Percentiles rank a stretch among this genome's conserved stretches.
phyloP scores from a whole-genome alignment of 2,888 invertebrate species.

The Herminia tarsipennalis region DNA sequence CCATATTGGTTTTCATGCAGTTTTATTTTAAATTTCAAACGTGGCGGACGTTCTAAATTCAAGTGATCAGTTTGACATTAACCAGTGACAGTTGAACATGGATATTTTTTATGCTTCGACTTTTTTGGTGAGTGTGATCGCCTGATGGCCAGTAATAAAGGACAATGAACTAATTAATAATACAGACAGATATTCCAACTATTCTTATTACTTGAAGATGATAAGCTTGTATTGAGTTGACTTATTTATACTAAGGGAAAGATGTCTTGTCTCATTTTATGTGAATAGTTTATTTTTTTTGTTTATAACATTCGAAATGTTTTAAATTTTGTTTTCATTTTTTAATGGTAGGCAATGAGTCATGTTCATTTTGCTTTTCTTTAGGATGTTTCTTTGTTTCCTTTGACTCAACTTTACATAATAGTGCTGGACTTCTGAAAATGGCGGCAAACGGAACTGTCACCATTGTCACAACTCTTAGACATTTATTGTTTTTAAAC shows the following conservation, averaged over 20 bases:
- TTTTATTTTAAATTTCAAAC: slow-evolving; percentile 66
- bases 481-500: too few relatives aligned
- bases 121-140: slow-evolving; percentile 46
- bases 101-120: slow-evolving; percentile 52
- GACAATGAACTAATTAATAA: slow-evolving; percentile 23
- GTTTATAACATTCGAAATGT: too few relatives aligned
- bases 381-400: too few relatives aligned
- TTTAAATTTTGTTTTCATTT: too few relatives aligned
- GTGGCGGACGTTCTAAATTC: slow-evolving; percentile 61
- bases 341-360: too few relatives aligned
- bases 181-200: not conserved
- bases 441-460: too few relatives aligned
- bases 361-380: too few relatives aligned
- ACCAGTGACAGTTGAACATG: slow-evolving; percentile 74
- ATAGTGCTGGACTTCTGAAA: too few relatives aligned
- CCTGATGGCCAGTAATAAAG: not conserved
- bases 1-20: slow-evolving; percentile 65
- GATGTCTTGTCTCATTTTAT: too few relatives aligned
- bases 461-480: too few relatives aligned
- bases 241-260: slow-evolving; percentile 1
- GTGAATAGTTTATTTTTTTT: too few relatives aligned
- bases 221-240: slow-evolving; percentile 1
- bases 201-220: slow-evolving; percentile 13
- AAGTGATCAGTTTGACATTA: slow-evolving; percentile 69
- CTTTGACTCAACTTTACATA: too few relatives aligned